Conservation (phyloP, 2,888 invertebrate genomes). For the Cynaeus angustus region DNA sequence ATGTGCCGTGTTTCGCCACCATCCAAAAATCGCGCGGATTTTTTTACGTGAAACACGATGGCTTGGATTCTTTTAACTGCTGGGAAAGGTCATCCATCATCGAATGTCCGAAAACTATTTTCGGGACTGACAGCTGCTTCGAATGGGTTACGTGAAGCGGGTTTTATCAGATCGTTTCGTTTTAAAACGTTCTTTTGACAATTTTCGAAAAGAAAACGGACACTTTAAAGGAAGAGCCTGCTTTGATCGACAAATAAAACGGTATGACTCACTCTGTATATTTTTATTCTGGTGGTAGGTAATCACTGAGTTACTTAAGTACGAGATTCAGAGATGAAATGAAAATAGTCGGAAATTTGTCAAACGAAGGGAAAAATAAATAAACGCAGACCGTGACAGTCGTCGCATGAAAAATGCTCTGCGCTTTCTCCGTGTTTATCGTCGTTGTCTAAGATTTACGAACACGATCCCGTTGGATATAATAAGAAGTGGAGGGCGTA, state of each 20-base stretch:
- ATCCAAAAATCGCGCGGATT: conserved; percentile 5
- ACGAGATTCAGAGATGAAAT: too few relatives aligned
- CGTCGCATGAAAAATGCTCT: conserved; percentile 2
- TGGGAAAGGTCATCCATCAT: conserved; percentile 29
- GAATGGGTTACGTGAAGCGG: conserved; percentile 7
- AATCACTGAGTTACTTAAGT: too few relatives aligned
- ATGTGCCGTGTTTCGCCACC: conserved; percentile 11
- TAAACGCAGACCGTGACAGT: background rate
- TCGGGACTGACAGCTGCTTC: conserved; percentile 16
- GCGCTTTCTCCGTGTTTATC: conserved; percentile 1
- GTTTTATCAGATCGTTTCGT: conserved; percentile 1
- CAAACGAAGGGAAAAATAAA: too few relatives aligned
- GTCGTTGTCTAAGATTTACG: conserved; percentile 31
- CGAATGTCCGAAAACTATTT: conserved; percentile 21
- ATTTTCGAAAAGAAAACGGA: background rate
- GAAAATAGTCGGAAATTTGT: too few relatives aligned
- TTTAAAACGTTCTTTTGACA: background rate
- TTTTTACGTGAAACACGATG: conserved; percentile 22
- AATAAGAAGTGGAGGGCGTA: conserved; percentile 30
- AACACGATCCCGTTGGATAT: conserved; percentile 25
- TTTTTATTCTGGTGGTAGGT: too few relatives aligned
- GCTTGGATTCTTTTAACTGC: conserved; percentile 18
- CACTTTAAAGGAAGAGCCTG: too few relatives aligned
- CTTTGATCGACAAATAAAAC: too few relatives aligned
- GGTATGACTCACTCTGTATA: too few relatives aligned